phyloP scores from a whole-genome alignment of 2,888 invertebrate species.

The Carcina quercana region DNA sequence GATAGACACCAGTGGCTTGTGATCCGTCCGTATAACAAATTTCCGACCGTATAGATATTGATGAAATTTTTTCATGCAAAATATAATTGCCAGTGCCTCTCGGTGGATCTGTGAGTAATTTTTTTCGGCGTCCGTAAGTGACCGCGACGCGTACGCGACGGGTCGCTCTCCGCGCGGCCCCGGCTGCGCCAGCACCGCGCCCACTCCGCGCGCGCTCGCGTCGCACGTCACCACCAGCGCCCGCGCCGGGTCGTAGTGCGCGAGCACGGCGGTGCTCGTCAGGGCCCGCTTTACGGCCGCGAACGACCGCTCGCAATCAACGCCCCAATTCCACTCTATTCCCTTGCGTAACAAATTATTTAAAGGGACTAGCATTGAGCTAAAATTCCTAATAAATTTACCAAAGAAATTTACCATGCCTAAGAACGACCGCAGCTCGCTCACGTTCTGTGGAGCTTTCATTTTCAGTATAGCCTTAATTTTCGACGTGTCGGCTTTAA shows the following conservation, averaged over 20 bases:
- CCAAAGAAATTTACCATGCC: conserved; percentile 8
- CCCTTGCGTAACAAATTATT: conserved; percentile 3
- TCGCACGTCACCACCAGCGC: conserved; percentile 1
- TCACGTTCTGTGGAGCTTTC: conserved; percentile 3
- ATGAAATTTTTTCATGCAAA: conserved; percentile 6
- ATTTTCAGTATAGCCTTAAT: conserved; percentile 3
- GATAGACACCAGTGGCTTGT: conserved; percentile 4
- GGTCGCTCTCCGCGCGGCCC: conserved; percentile 2
- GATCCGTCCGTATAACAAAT: conserved; percentile 6
- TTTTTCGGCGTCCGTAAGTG: conserved; percentile 1
- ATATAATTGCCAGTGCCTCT: conserved; percentile 6
- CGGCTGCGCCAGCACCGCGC: conserved; percentile 3
- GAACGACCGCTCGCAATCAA: not conserved
- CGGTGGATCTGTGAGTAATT: conserved; percentile 4
- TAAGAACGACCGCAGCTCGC: conserved; percentile 4
- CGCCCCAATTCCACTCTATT: conserved; percentile 4
- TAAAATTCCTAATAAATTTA: conserved; percentile 5
- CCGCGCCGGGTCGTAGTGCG: conserved; percentile 4
- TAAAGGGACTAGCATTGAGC: conserved; percentile 2
- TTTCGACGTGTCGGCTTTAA: conserved; percentile 4
- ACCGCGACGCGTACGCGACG: conserved; percentile 8
- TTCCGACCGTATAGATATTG: conserved; percentile 5
- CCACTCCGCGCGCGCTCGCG: conserved; percentile 4
- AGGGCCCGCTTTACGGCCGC: conserved; percentile 1
- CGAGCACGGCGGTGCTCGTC: conserved; percentile 1